phyloP scores from a whole-genome alignment of 2,797 vertebrate genomes.

The Sphenodon punctatus region DNA sequence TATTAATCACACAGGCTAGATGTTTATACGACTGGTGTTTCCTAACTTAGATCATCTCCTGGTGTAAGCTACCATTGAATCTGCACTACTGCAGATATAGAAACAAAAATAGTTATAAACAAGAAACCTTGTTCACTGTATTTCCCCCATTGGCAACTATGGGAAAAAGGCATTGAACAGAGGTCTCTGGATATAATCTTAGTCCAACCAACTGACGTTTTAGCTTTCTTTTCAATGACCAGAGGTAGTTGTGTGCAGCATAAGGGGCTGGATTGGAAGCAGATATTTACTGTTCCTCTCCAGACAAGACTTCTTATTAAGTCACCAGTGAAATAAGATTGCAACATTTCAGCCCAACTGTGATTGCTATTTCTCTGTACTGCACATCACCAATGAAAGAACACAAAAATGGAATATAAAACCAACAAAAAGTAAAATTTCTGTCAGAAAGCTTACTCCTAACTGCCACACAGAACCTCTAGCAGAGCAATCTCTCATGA shows the following conservation, averaged over 20 bases:
- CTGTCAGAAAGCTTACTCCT: no score
- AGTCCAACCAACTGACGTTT: background rate
- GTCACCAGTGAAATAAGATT: background rate
- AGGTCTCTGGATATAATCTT: no score
- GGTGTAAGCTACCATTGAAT: no score
- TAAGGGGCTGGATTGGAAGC: no score
- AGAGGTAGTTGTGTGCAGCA: background rate
- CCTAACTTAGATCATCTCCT: no score
- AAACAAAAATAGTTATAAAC: background rate
- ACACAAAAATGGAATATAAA: background rate
- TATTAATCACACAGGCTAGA: rapidly evolving
- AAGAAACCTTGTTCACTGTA: background rate
- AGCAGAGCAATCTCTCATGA: no score
- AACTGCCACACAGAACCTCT: no score
- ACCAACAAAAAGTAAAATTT: background rate
- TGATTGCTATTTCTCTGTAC: background rate
- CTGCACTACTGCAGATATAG: background rate
- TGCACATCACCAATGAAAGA: background rate
- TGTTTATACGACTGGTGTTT: background rate
- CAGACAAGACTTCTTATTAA: background rate
- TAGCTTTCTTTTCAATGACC: background rate
- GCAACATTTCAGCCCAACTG: rapidly evolving
- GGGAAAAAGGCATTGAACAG: background rate
- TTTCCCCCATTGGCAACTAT: background rate
- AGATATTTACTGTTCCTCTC: background rate